Conservation (phyloP, 2,113 vertebrate species). For the Petaurus breviceps region DNA sequence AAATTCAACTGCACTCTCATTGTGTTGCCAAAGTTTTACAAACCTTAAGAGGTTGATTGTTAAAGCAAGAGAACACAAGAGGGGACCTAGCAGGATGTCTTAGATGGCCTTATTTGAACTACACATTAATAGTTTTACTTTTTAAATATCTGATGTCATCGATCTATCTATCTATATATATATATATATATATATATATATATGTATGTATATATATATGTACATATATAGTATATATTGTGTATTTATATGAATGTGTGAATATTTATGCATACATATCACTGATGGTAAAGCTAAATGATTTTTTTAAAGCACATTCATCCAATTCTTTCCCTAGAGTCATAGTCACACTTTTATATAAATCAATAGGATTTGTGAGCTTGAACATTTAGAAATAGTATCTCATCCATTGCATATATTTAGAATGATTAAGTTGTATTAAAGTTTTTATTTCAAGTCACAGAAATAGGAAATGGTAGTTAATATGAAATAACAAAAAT, state of each 20-base stretch:
- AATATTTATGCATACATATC: neutral
- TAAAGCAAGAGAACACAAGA: neutral
- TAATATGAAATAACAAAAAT: neutral
- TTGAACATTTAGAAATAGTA: neutral
- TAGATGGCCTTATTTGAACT: neutral
- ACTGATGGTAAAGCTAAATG: neutral
- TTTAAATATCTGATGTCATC: neutral
- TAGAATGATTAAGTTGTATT: neutral
- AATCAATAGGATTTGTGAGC: neutral
- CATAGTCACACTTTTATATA: neutral
- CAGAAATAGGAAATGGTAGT: neutral
- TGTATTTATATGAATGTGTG: neutral
- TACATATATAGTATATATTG: neutral
- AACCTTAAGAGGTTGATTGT: slow-evolving; percentile 57
- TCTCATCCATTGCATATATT: neutral
- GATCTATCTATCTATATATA: neutral
- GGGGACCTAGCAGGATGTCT: slow-evolving; percentile 1
- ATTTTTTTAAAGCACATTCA: neutral
- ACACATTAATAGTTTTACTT: neutral
- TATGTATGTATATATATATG: too few relatives aligned
- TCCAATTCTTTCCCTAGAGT: neutral
- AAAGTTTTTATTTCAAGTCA: neutral
- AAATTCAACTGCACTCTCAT: slow-evolving; percentile 45
- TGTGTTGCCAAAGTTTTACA: slow-evolving; percentile 60
- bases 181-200: too few relatives aligned